Evolutionary conservation across 2,797 vertebrate genomes (phyloP).

Genomic region (Melanogrammus aeglefinus): DNA sequence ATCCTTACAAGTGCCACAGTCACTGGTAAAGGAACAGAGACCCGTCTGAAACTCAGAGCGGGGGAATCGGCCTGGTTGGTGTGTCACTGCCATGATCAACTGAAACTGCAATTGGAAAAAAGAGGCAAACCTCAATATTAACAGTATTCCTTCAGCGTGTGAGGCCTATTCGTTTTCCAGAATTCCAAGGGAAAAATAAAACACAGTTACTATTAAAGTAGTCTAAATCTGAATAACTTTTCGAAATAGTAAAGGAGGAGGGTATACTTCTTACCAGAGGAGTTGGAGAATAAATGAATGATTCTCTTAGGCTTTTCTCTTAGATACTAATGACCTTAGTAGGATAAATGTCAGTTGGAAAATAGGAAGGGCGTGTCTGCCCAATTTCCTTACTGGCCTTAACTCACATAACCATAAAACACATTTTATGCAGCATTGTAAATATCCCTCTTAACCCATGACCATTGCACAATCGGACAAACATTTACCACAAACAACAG

Average conservation of each 20-base stretch:
- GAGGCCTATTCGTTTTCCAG: too few relatives aligned
- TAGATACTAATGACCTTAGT: not conserved
- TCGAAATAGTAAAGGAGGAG: too few relatives aligned
- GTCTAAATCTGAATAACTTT: too few relatives aligned
- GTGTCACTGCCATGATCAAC: constrained; percentile 60
- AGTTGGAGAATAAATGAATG: not conserved
- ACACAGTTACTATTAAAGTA: too few relatives aligned
- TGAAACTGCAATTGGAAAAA: not conserved
- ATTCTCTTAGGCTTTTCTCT: too few relatives aligned
- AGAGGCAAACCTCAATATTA: not conserved
- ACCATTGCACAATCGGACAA: not conserved
- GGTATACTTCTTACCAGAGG: not conserved
- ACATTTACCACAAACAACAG: not conserved
- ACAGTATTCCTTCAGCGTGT: not conserved
- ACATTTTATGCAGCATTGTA: not conserved
- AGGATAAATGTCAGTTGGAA: not conserved
- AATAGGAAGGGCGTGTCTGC: not conserved
- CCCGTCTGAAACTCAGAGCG: constrained; percentile 71
- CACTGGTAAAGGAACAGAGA: constrained; percentile 63
- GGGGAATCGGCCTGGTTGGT: constrained; percentile 57
- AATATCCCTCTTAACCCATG: not conserved
- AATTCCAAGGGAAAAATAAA: too few relatives aligned
- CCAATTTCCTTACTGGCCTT: not conserved
- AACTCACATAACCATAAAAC: not conserved
- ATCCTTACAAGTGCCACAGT: constrained; percentile 76